Percentiles rank a stretch among this genome's conserved stretches.
These are phyloP conservation scores for Lepus townsendii DNA, from an alignment of 2,797 vertebrate genomes.

Conservation along the genomic window DNA sequence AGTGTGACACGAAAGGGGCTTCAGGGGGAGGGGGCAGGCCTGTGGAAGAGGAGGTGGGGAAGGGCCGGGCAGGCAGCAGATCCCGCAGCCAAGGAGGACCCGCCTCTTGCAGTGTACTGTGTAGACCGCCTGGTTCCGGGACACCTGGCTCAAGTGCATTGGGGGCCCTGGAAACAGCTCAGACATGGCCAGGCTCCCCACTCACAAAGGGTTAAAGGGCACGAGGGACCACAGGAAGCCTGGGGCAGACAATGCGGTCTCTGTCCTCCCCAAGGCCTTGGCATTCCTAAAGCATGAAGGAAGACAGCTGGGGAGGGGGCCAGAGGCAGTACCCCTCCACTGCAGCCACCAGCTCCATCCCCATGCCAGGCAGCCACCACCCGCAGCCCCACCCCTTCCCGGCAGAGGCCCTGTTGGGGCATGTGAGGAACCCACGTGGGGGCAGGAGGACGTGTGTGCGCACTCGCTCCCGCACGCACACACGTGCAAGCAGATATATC, in stretches of 20 bases:
- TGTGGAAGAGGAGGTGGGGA: background rate
- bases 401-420: background rate
- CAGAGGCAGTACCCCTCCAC: background rate
- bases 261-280: conserved; percentile 70
- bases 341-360: background rate
- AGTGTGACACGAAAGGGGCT: background rate
- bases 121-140: background rate
- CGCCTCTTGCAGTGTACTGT: background rate
- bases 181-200: background rate
- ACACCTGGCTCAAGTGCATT: background rate
- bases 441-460: background rate
- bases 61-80: background rate
- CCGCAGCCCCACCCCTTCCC: background rate
- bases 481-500: conserved; percentile 10
- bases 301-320: conserved; percentile 59
- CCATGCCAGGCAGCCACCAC: background rate
- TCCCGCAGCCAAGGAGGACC: background rate
- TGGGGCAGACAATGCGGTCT: conserved; percentile 75
- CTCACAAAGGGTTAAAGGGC: conserved; percentile 74
- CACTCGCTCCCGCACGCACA: background rate
- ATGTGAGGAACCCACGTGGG: background rate
- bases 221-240: conserved; percentile 73
- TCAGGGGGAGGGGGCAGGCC: background rate
- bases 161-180: conserved; percentile 17
- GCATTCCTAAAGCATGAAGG: conserved; percentile 82